Conservation (phyloP, 2,888 invertebrate species). For the Macropis europaea region DNA sequence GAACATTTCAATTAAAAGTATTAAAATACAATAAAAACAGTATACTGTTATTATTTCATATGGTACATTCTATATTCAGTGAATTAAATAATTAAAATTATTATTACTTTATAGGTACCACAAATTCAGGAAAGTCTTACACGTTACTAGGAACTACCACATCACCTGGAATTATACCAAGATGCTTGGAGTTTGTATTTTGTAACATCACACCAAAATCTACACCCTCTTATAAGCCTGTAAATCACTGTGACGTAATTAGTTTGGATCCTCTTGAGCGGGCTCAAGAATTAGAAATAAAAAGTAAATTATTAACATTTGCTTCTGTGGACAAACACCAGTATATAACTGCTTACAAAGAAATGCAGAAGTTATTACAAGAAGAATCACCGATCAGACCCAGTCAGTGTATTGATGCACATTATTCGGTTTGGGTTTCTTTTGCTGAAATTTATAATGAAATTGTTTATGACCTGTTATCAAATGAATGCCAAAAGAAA, state of each 20-base stretch:
- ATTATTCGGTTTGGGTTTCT: constrained; percentile 88
- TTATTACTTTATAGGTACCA: constrained; percentile 83
- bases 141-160: constrained; percentile 87
- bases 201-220: constrained; percentile 67
- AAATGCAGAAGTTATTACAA: constrained; percentile 74
- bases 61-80: constrained; percentile 2
- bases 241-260: constrained; percentile 69
- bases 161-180: constrained; percentile 86
- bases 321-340: constrained; percentile 70
- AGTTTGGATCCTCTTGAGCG: constrained; percentile 63
- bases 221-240: constrained; percentile 70
- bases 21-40: too few species aligned
- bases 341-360: constrained; percentile 69
- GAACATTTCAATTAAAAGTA: too few species aligned
- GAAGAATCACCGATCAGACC: constrained; percentile 68
- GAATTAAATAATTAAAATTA: not conserved
- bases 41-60: too few species aligned
- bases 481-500: constrained; percentile 72
- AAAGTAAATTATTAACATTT: constrained; percentile 71
- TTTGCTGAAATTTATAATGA: constrained; percentile 97
- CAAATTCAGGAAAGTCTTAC: constrained; percentile 94
- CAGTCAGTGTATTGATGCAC: constrained; percentile 60
- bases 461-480: constrained; percentile 91
- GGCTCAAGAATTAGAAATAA: constrained; percentile 68
- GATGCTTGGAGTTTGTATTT: constrained; percentile 84